A percentile compares a stretch with the other conserved stretches of the same genome.
These are phyloP conservation scores for Tanypteryx hageni DNA, from an alignment of 2,888 invertebrate genomes.

Conservation along the genomic window DNA sequence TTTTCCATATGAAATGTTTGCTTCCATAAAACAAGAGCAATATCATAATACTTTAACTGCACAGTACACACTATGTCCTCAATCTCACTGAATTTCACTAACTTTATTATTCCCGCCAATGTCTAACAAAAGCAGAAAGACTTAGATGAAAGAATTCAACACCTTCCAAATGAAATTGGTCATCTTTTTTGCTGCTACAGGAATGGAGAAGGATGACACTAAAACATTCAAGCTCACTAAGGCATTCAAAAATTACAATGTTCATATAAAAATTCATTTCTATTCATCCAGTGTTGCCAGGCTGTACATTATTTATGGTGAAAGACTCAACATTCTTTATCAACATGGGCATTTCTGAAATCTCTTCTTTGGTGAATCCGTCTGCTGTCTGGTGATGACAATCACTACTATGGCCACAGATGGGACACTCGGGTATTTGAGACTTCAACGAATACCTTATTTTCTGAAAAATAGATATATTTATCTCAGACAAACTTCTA, in stretches of 20 bases:
- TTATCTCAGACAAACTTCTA: background rate
- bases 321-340: constrained; percentile 44
- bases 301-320: constrained; percentile 31
- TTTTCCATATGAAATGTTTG: constrained; percentile 31
- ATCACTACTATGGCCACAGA: constrained; percentile 84
- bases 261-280: constrained; percentile 14
- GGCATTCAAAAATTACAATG: constrained; percentile 43
- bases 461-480: constrained; percentile 80
- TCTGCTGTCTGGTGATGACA: constrained; percentile 79
- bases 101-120: constrained; percentile 13
- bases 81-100: constrained; percentile 22
- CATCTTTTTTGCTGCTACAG: constrained; percentile 38
- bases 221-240: constrained; percentile 55
- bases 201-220: constrained; percentile 44
- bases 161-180: constrained; percentile 18
- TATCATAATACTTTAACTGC: constrained; percentile 48
- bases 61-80: constrained; percentile 23
- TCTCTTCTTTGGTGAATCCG: constrained; percentile 41
- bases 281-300: constrained; percentile 20
- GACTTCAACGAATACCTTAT: constrained; percentile 85
- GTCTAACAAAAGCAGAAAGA: constrained; percentile 34
- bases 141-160: constrained; percentile 48
- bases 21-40: constrained; percentile 17
- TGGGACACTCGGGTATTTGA: constrained; percentile 84
- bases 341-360: constrained; percentile 44